Conservation (phyloP, 2,888 invertebrate species). For the Gisinianus flammeolus region DNA sequence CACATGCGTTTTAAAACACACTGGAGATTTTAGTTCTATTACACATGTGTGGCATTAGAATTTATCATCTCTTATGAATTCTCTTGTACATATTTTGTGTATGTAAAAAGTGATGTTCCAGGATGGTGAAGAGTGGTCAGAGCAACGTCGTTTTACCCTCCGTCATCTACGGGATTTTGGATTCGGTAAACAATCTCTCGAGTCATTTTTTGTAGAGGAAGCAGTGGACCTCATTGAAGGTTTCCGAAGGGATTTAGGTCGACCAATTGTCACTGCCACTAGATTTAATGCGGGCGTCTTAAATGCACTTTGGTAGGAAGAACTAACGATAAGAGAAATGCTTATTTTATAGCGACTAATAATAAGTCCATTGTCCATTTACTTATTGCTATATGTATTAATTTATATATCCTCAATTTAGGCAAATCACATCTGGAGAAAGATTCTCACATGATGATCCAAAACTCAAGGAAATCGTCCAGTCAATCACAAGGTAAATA, state of each 20-base stretch:
- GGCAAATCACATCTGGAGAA: neutral
- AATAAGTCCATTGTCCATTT: too few relatives aligned
- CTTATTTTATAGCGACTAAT: too few relatives aligned
- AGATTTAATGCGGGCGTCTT: neutral
- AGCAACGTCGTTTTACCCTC: neutral
- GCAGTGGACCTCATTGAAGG: neutral
- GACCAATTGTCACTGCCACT: slow-evolving; percentile 2
- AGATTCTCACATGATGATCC: slow-evolving; percentile 53
- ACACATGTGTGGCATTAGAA: neutral
- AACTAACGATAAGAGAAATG: too few relatives aligned
- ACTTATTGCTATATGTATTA: too few relatives aligned
- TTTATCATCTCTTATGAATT: neutral
- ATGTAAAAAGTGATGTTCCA: neutral
- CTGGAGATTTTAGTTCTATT: neutral
- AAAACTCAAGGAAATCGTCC: slow-evolving; percentile 39
- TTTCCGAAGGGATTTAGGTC: neutral
- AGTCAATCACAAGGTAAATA: neutral
- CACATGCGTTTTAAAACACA: neutral
- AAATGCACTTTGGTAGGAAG: neutral
- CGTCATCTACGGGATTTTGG: neutral
- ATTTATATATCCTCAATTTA: too few relatives aligned
- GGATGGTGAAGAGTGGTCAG: slow-evolving; percentile 7
- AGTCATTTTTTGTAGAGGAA: slow-evolving; percentile 6
- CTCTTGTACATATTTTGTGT: neutral
- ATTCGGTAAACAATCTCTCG: slow-evolving; percentile 1